These are phyloP conservation scores for Limnephilus rhombicus DNA, from an alignment of 2,888 invertebrate species.

Conservation along the genomic window DNA sequence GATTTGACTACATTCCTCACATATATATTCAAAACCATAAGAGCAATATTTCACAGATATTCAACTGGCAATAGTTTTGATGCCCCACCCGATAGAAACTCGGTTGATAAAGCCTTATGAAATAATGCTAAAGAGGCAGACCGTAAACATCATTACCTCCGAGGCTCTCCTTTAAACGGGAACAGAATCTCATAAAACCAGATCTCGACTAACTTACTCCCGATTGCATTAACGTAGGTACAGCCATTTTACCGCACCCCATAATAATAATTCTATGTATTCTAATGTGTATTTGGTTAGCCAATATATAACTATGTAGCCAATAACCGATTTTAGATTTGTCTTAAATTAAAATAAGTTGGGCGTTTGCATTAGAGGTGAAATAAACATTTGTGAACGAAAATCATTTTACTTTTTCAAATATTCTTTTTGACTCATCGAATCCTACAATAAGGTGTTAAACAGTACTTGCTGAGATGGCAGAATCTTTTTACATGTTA, in stretches of 20 bases:
- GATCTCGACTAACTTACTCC: slow-evolving; percentile 39
- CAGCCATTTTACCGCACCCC: background rate
- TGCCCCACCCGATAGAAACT: slow-evolving; percentile 6
- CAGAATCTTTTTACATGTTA: no score
- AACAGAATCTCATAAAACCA: slow-evolving; percentile 50
- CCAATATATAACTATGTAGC: background rate
- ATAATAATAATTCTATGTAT: background rate
- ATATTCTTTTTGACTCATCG: background rate
- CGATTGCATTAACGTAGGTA: background rate
- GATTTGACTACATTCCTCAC: no score
- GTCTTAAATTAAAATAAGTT: background rate
- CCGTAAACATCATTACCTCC: slow-evolving; percentile 58
- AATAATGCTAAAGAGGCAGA: slow-evolving; percentile 58
- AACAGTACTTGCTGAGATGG: background rate
- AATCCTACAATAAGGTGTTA: background rate
- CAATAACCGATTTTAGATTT: background rate
- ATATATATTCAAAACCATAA: no score
- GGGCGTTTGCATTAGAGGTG: no score
- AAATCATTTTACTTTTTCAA: background rate
- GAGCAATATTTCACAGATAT: background rate
- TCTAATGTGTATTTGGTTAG: background rate
- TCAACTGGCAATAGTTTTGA: background rate
- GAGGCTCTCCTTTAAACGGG: slow-evolving; percentile 56
- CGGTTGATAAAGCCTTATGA: slow-evolving; percentile 42
- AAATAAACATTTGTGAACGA: no score